Evolutionary conservation across 2,797 vertebrate genomes (phyloP).

Genomic region (Esox lucius): DNA sequence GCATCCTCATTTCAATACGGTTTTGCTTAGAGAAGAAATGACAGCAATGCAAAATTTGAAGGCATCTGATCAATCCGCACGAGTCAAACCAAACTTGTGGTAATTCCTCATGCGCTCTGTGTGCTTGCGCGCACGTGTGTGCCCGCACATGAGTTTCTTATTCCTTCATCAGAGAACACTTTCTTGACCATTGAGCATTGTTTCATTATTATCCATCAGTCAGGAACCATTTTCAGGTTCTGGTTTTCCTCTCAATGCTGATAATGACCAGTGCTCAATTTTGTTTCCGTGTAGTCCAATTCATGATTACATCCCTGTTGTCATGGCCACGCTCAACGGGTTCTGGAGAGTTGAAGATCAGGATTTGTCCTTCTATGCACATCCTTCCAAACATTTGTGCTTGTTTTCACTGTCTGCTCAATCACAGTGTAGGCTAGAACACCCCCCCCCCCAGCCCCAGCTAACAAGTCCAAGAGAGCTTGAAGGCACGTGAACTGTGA

Average conservation of each 20-base stretch:
- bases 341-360: too few species aligned
- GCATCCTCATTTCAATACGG: conserved; percentile 1
- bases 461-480: too few species aligned
- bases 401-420: too few species aligned
- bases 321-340: too few species aligned
- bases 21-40: conserved; percentile 12
- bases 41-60: conserved; percentile 37
- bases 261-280: background rate
- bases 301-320: too few species aligned
- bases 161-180: background rate
- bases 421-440: too few species aligned
- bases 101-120: conserved; percentile 9
- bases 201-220: background rate
- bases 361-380: too few species aligned
- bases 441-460: too few species aligned
- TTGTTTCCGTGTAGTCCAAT: too few species aligned
- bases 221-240: background rate
- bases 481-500: background rate
- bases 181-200: background rate
- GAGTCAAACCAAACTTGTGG: conserved; percentile 18
- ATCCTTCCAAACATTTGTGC: too few species aligned
- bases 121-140: background rate
- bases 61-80: conserved; percentile 33
- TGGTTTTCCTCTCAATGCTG: background rate
- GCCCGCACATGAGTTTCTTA: background rate